Evolutionary conservation across 2,888 invertebrate genomes (phyloP).

Genomic region (Brachylomia viminalis): DNA sequence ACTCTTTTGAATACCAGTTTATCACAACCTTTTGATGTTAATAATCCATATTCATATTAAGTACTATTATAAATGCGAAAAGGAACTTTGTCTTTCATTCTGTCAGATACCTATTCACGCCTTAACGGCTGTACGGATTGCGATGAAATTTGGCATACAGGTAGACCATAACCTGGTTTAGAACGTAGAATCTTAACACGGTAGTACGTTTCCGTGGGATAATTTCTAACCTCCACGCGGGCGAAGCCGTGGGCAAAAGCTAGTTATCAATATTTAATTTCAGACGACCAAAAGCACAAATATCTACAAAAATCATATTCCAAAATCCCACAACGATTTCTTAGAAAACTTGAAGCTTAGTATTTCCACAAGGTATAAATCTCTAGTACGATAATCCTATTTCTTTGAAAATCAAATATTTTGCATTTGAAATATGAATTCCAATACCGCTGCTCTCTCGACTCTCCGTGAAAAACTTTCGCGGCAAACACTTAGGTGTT

Average conservation of each 20-base stretch:
- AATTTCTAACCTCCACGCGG: too few species aligned
- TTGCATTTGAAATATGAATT: conserved; percentile 45
- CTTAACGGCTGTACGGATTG: too few species aligned
- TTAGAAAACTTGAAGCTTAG: neutral
- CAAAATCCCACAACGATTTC: neutral
- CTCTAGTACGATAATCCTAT: conserved; percentile 9
- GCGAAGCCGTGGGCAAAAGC: neutral
- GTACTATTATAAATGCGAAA: too few species aligned
- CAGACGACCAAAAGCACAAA: neutral
- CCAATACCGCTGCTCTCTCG: conserved; percentile 24
- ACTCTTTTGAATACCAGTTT: neutral
- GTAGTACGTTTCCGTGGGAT: too few species aligned
- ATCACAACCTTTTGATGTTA: neutral
- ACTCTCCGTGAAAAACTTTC: conserved; percentile 39
- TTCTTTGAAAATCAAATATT: conserved; percentile 25
- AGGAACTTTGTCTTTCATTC: too few species aligned
- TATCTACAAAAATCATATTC: neutral
- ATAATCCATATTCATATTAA: neutral
- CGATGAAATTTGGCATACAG: too few species aligned
- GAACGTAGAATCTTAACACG: too few species aligned
- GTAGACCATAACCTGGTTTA: too few species aligned
- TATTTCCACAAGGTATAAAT: conserved; percentile 9
- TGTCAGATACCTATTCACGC: too few species aligned
- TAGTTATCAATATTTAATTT: neutral
- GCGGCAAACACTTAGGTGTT: conserved; percentile 35